Evolutionary conservation across 2,797 vertebrate species (phyloP).

Genomic region (Peromyscus attwateri): DNA sequence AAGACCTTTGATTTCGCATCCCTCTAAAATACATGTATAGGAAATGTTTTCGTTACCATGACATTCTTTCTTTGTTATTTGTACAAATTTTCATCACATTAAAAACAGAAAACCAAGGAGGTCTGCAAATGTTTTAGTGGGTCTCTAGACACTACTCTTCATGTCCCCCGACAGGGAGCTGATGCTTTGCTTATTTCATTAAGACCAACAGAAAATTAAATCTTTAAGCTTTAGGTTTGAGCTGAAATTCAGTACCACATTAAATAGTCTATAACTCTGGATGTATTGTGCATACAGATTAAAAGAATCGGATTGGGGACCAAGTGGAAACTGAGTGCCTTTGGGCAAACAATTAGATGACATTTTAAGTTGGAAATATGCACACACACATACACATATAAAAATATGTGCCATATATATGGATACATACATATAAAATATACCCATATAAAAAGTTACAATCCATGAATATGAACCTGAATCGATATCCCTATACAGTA

Average conservation of each 20-base stretch:
- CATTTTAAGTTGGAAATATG: conserved; percentile 53
- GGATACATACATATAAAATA: neutral
- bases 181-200: conserved; percentile 88
- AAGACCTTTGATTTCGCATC: conserved; percentile 91
- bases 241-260: conserved; percentile 70
- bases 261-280: conserved; percentile 82
- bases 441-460: neutral
- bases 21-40: conserved; percentile 90
- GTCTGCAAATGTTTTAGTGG: conserved; percentile 90
- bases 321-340: conserved; percentile 51
- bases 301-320: conserved; percentile 74
- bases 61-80: conserved; percentile 91
- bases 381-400: neutral
- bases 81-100: conserved; percentile 91
- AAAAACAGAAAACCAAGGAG: conserved; percentile 91
- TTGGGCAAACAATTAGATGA: conserved; percentile 63
- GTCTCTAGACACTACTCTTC: conserved; percentile 87
- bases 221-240: conserved; percentile 87
- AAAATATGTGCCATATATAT: too few relatives aligned
- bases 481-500: conserved; percentile 1
- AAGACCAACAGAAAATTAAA: conserved; percentile 90
- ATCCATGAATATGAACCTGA: conserved; percentile 48
- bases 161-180: conserved; percentile 86
- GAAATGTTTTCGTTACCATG: conserved; percentile 92
- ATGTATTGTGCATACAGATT: conserved; percentile 82